Evolutionary conservation across 2,113 vertebrate genomes (phyloP).

Genomic region (Hemibagrus wyckioides): DNA sequence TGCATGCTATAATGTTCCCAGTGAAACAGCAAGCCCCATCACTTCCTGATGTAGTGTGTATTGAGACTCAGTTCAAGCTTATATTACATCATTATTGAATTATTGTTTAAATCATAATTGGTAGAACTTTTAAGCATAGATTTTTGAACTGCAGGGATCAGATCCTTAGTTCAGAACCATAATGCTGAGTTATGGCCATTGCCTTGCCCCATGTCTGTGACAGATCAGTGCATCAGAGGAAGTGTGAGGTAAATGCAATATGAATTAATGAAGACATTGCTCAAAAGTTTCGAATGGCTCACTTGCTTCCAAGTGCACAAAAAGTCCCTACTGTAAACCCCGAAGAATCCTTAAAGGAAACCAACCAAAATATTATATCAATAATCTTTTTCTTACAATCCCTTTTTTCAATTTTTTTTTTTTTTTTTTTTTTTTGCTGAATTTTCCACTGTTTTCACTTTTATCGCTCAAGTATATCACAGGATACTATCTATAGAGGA

Average conservation of each 20-base stretch:
- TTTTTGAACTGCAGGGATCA: constrained; percentile 1
- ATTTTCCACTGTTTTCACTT: constrained; percentile 67
- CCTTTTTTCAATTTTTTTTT: constrained; percentile 56
- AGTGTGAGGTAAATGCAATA: constrained; percentile 72
- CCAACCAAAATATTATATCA: constrained; percentile 37
- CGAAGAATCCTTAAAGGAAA: constrained; percentile 59
- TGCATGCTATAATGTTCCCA: constrained; percentile 28
- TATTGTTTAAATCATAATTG: constrained; percentile 1
- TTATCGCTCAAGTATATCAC: constrained; percentile 68
- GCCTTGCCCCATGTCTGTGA: constrained; percentile 61
- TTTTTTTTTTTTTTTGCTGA: constrained; percentile 53
- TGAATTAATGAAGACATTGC: constrained; percentile 63
- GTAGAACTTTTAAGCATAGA: background rate
- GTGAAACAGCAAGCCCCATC: background rate
- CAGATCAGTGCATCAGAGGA: constrained; percentile 61
- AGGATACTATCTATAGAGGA: constrained; percentile 69
- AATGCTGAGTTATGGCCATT: constrained; percentile 65
- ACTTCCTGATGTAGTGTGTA: background rate
- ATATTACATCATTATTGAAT: constrained; percentile 24
- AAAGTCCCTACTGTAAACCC: constrained; percentile 67
- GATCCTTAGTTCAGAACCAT: constrained; percentile 22
- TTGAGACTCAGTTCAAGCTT: constrained; percentile 19
- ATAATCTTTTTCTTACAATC: constrained; percentile 61
- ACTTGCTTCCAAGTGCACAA: constrained; percentile 62
- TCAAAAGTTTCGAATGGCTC: constrained; percentile 63